Evolutionary conservation across 2,797 vertebrate genomes (phyloP).

Genomic region (Platyrinchus mystaceus): DNA sequence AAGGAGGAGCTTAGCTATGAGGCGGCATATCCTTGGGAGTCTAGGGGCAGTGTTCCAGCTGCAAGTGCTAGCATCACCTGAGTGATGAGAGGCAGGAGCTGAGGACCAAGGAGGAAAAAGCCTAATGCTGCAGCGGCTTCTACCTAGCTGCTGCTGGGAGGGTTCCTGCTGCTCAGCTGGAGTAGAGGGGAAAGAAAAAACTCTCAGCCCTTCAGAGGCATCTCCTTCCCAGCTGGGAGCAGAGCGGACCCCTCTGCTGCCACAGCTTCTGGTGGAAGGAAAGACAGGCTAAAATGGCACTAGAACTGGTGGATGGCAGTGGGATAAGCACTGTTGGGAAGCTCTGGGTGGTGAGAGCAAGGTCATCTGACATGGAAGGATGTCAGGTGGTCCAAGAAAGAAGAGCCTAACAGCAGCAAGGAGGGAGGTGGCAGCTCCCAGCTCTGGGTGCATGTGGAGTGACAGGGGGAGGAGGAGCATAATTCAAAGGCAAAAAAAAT

Average conservation of each 20-base stretch:
- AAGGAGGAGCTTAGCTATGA: neutral
- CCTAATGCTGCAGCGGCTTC: neutral
- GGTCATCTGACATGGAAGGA: neutral
- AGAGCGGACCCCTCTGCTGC: neutral
- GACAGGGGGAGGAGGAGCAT: neutral
- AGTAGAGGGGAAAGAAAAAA: rapidly evolving
- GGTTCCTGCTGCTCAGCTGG: neutral
- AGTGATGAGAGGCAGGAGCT: neutral
- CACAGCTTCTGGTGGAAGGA: neutral
- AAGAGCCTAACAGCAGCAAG: neutral
- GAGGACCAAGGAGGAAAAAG: neutral
- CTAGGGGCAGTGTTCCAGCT: neutral
- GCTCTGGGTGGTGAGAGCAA: no score
- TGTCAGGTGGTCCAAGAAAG: neutral
- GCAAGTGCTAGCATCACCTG: neutral
- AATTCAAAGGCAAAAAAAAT: neutral
- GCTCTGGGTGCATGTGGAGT: rapidly evolving
- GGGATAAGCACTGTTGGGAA: neutral
- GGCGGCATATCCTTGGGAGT: neutral
- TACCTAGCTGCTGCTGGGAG: neutral
- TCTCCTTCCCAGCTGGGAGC: neutral
- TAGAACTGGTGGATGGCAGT: neutral
- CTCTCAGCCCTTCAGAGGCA: neutral
- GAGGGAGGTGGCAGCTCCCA: neutral
- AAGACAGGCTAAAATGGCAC: neutral